Evolutionary conservation across 1,140 invertebrate genomes (phyloP), one percentile per base, ranked within the genome.

Genomic region (Wiebesia pumilae): DNA sequence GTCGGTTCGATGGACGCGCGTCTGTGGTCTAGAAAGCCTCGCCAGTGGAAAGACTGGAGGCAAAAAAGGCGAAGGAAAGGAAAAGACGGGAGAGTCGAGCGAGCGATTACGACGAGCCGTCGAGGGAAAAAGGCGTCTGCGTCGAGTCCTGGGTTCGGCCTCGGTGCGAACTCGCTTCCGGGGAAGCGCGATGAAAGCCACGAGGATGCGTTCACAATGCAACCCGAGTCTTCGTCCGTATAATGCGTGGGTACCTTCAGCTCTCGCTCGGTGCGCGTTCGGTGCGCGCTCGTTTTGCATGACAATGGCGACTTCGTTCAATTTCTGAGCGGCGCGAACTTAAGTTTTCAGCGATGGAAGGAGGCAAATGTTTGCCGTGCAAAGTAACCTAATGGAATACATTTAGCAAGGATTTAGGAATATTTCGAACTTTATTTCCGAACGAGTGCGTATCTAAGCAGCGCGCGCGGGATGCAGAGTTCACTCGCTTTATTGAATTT

Each of bases 81-180:
- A 24, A 62, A 83, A 73, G 71, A 77, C 38, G 47, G n/a, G 33
- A 58, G 71, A 54, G 24, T 7, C 24, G 16, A 47, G n/a, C 16
- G 30, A 75, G 30, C 67, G 65, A 38, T 30, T 83, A 19, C 51
- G 24, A 4, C 38, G 27, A 21, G n/a, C n/a, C 51, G 81, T 21
- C 71, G 82, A 83, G 82, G 43, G 82, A 83, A 83, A 83, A 83
- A 77, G 82, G 30, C 35, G 82, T 54, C 51, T n/a, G 14, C 81
- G 40, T 33, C 21, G 7, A 14, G 51, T 54, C 51, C 51, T 16
- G 51, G 51, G 51, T 19, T 54, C 19, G 51, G 51, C 51, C 19
- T 10, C 10, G 51, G 10, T 19, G 51, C 27, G n/a, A 33, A 30
- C 27, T 69, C 54, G 62, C 65, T 69, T 58, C 81, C 69, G 24